Evolutionary conservation across 2,888 invertebrate genomes (phyloP).

Genomic region (Tetranychus truncatus): DNA sequence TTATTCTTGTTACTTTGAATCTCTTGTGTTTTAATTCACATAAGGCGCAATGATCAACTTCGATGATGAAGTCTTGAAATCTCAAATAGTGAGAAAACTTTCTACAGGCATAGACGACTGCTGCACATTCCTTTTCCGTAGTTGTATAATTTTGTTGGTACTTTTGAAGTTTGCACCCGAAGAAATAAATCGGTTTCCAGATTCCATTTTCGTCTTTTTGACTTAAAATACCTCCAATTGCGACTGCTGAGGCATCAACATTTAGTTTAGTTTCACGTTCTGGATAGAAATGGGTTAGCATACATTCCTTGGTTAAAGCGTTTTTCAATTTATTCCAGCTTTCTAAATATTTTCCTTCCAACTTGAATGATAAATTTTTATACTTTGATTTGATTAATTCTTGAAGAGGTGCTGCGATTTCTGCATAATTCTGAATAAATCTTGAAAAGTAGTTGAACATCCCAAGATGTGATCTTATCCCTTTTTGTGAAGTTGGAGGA

Average conservation of each 20-base stretch:
- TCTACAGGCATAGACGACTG: not conserved
- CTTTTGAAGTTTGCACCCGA: not conserved
- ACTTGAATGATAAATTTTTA: not conserved
- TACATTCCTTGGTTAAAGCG: not conserved
- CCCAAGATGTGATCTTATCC: not conserved
- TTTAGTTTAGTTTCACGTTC: not conserved
- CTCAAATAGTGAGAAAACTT: not conserved
- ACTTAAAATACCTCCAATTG: not conserved
- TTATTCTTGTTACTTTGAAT: not conserved
- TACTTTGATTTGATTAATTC: not conserved
- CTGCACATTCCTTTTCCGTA: not conserved
- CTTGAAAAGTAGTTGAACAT: not conserved
- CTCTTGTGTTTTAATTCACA: not conserved
- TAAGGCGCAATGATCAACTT: not conserved
- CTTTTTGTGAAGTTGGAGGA: not conserved
- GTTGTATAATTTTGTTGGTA: not conserved
- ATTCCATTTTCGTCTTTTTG: not conserved
- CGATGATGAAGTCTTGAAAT: not conserved
- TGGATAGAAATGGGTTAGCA: not conserved
- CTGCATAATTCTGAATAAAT: not conserved
- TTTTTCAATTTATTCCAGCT: not conserved
- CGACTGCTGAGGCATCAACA: not conserved
- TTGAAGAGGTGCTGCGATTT: not conserved
- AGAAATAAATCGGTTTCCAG: not conserved
- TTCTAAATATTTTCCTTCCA: not conserved